phyloP scores from a whole-genome alignment of 2,797 vertebrate genomes.

The Onychomys torridus region DNA sequence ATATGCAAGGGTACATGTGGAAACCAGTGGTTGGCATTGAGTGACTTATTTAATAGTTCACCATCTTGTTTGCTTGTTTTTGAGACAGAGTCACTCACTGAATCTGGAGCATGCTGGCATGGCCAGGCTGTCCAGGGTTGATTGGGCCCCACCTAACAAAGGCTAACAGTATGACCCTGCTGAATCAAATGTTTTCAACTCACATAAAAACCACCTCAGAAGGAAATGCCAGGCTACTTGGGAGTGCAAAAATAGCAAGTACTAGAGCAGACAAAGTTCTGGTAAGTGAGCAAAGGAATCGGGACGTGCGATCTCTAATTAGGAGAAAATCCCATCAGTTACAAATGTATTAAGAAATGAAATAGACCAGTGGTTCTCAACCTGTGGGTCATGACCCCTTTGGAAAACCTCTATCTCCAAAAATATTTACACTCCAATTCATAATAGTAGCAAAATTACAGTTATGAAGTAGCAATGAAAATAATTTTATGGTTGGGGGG shows the following conservation, averaged over 20 bases:
- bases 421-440: background rate
- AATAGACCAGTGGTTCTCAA: background rate
- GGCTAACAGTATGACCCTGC: background rate
- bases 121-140: background rate
- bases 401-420: background rate
- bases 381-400: background rate
- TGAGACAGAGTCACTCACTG: background rate
- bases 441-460: background rate
- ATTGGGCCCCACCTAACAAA: background rate
- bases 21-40: background rate
- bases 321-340: background rate
- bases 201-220: background rate
- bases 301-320: background rate
- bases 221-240: conserved; percentile 23
- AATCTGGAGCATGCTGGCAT: background rate
- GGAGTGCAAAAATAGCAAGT: conserved; percentile 5
- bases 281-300: conserved; percentile 19
- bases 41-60: background rate
- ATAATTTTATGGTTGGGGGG: background rate
- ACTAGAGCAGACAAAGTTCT: conserved; percentile 28
- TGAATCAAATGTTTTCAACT: background rate
- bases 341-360: conserved; percentile 34
- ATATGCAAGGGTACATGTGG: background rate
- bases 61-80: background rate
- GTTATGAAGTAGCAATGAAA: background rate